Evolutionary conservation across 2,113 vertebrate species (phyloP), one percentile per base, ranked within the genome.

Genomic region (Tenrec ecaudatus): DNA sequence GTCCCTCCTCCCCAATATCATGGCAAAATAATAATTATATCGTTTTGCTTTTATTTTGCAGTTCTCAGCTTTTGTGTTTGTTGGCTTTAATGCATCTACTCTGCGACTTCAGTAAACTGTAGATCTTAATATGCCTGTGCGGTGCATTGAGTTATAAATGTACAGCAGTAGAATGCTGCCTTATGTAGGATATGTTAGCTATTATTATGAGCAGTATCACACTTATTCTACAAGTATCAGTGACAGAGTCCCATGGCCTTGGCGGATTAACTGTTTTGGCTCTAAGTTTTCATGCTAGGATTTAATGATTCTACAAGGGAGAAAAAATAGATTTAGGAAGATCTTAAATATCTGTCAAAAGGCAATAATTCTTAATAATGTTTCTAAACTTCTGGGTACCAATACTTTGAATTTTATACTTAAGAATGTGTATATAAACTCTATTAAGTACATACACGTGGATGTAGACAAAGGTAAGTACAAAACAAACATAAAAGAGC

Each of bases 321-420:
- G 57, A 22, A 94, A 92, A 92, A 80, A 71, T 53, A 78, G 25
- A 91, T 64, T 90, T 9, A 88, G 58, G 29, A 94, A 86, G 66
- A 87, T 84, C 25, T 88, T 31, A 81, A 89, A 68, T 93, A 77
- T 68, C 80, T 80, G 71, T 90, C 33, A 94, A 53, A 58, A 94
- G 89, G 23, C 33, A 92, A 79, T 25, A 93, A 82, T 29, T 73
- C 27, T 90, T 68, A 86, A 95, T 19, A 1, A 81, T 10, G 36
- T 0, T 71, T 77, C 64, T 47, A 92, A 80, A 43, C 68, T 91
- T 89, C 15, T 57, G 47, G 40, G 71, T 84, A 4, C 47, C 47
- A 53, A 53, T 22, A 88, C 16, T 38, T 73, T 11, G 79, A 76
- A 43, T 53, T 5, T 53, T 53, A 68, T 40, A 68, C 36, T 88